Conservation (phyloP, 2,113 vertebrate genomes). For the Suncus etruscus region DNA sequence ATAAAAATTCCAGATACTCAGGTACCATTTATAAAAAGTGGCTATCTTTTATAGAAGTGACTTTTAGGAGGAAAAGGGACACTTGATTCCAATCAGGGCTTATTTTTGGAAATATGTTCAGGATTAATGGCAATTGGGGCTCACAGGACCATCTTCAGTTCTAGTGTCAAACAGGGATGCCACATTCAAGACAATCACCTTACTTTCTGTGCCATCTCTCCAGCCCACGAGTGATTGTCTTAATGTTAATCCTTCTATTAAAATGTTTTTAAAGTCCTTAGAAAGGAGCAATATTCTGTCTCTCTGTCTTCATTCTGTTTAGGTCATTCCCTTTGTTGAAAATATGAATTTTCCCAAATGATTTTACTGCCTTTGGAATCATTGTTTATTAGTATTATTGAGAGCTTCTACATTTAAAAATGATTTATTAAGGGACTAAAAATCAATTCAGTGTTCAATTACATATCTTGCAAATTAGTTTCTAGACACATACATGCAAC, state of each 20-base stretch:
- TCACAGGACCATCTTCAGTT: no score
- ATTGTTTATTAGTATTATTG: not conserved
- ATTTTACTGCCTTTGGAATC: not conserved
- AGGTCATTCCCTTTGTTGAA: not conserved
- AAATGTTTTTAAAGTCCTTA: slow-evolving; percentile 3
- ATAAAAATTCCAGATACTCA: not conserved
- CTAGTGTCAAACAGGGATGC: no score
- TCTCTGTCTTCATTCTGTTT: slow-evolving; percentile 12
- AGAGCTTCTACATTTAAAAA: not conserved
- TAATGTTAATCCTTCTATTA: not conserved
- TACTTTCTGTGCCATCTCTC: no score
- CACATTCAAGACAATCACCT: no score
- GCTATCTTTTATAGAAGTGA: not conserved
- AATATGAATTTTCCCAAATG: not conserved
- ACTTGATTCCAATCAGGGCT: no score
- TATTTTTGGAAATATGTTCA: no score
- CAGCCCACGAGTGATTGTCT: not conserved
- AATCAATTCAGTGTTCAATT: no score
- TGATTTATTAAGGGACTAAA: no score
- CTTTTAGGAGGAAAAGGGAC: no score
- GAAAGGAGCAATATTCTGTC: not conserved
- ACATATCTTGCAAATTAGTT: no score
- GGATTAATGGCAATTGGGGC: no score
- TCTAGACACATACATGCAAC: no score
- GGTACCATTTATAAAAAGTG: not conserved